Base-by-base conservation (phyloP, 2,888 invertebrate species). In the Frankliniella intonsa region DNA sequence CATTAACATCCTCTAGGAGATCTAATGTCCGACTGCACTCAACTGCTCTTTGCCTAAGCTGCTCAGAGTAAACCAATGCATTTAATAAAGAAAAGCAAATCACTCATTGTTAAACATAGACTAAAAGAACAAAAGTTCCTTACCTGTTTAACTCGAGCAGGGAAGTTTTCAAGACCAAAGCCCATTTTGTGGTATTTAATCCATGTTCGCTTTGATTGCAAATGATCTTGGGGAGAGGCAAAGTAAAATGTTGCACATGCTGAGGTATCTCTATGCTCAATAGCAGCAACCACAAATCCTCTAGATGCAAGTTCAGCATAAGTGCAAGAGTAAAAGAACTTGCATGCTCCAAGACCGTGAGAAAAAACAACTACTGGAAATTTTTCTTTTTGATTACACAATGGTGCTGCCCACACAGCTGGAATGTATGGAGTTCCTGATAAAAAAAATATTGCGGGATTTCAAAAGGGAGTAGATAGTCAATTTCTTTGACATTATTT, bases 291-390 rank as follows among this genome's bases (percentile, higher is more conserved):
- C 14, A 93, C 87, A 86, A 90, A 92, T 3, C 93, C 93, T 85
- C 91, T 89, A 2, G 92, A 92, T 1, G 93, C 92, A 82, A 93
- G 86, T 84, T 93, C 92, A 80, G 89, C 87, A 85, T 91, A 91
- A 80, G 91, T 88, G 7, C 90, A 89, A 50, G 91, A 90, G 86
- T 92, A 92, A n/a, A 91, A 88, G 82, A 91, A 91, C 84, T 92
- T 87, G 85, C 89, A 90, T 0, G 91, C 92, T 1, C 92, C 92
- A 50, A 92, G 88, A 0, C 93, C 93, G 86, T 93, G 93, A 0
- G 92, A 92, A 85, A 93, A 90, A 50, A 93, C 87, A 51, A 93
- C 86, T 27, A 92, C 90, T 76, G 92, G 92, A 83, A 91, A 84
- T 84, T 87, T 87, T 80, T 86, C 83, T 19, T 85, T 85, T 3